These are phyloP conservation scores for Cepaea nemoralis DNA, from an alignment of 1,140 invertebrate species.

Conservation along the genomic window DNA sequence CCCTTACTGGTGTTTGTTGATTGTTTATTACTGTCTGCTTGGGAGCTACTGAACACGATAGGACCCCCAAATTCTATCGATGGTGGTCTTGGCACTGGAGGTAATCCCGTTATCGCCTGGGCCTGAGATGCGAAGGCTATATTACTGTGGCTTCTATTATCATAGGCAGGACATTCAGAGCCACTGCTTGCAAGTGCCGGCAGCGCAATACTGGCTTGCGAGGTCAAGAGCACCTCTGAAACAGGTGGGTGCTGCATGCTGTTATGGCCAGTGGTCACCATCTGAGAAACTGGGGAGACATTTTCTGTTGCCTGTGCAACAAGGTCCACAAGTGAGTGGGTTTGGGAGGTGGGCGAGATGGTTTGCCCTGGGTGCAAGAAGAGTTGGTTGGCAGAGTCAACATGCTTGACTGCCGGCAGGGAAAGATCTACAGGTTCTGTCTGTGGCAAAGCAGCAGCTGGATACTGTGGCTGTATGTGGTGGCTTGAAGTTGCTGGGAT, in stretches of 20 bases:
- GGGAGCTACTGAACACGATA: slow-evolving; percentile 10
- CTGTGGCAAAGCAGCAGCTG: neutral
- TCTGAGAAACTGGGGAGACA: neutral
- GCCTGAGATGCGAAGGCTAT: slow-evolving; percentile 1
- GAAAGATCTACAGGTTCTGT: slow-evolving; percentile 23
- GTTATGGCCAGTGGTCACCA: neutral
- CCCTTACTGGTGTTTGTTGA: neutral
- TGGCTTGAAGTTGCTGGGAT: slow-evolving; percentile 2
- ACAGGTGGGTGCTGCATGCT: neutral
- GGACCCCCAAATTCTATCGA: slow-evolving; percentile 31
- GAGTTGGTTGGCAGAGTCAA: neutral
- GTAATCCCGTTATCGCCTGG: neutral
- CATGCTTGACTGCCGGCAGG: neutral
- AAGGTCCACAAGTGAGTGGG: neutral
- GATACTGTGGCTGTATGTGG: neutral
- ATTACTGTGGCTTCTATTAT: neutral
- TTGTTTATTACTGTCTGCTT: neutral
- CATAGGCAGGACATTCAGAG: neutral
- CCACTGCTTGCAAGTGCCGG: neutral
- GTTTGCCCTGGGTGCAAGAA: neutral
- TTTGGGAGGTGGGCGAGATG: neutral
- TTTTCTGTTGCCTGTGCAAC: neutral
- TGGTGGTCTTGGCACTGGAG: neutral
- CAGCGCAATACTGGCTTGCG: neutral
- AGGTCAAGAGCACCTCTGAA: neutral